Percentiles rank a stretch among this genome's conserved stretches.
These are phyloP conservation scores for Eunapius fragilis DNA, from an alignment of 37 sponge, comb jelly and placozoan species.

Conservation along the genomic window DNA sequence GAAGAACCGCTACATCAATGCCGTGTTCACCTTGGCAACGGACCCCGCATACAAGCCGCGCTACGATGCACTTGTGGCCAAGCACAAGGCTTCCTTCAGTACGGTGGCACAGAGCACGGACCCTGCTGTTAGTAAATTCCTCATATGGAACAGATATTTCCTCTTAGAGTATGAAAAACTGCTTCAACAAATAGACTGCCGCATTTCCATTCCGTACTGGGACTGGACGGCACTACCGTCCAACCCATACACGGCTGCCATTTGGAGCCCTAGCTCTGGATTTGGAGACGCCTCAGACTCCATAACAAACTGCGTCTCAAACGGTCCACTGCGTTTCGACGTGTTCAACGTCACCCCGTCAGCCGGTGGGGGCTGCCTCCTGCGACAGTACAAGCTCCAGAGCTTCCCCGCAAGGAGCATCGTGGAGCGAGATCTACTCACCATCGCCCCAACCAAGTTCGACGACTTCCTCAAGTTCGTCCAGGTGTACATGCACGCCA, in stretches of 20 bases:
- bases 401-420: slow-evolving; percentile 55
- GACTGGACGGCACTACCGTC: slow-evolving; percentile 70
- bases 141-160: slow-evolving; percentile 62
- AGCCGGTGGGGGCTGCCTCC: slow-evolving; percentile 75
- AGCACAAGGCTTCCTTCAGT: slow-evolving; percentile 32
- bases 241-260: slow-evolving; percentile 54
- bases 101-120: slow-evolving; percentile 30
- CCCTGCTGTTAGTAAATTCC: slow-evolving; percentile 59
- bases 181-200: slow-evolving; percentile 54
- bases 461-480: slow-evolving; percentile 40
- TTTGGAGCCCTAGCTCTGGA: slow-evolving; percentile 53
- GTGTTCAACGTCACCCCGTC: slow-evolving; percentile 43
- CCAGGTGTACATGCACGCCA: slow-evolving; percentile 56
- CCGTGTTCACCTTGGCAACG: slow-evolving; percentile 40
- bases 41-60: slow-evolving; percentile 56
- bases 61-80: slow-evolving; percentile 50
- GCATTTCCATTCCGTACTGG: slow-evolving; percentile 74
- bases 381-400: slow-evolving; percentile 44
- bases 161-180: slow-evolving; percentile 77
- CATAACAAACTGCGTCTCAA: slow-evolving; percentile 52
- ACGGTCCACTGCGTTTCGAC: slow-evolving; percentile 58
- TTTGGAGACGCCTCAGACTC: slow-evolving; percentile 58
- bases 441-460: slow-evolving; percentile 41
- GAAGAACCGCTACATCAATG: slow-evolving; percentile 46
- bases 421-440: slow-evolving; percentile 53